A percentile compares a stretch with the other conserved stretches of the same genome.
Evolutionary conservation across 2,797 vertebrate species (phyloP).

Genomic region (Phylloscopus collybita): DNA sequence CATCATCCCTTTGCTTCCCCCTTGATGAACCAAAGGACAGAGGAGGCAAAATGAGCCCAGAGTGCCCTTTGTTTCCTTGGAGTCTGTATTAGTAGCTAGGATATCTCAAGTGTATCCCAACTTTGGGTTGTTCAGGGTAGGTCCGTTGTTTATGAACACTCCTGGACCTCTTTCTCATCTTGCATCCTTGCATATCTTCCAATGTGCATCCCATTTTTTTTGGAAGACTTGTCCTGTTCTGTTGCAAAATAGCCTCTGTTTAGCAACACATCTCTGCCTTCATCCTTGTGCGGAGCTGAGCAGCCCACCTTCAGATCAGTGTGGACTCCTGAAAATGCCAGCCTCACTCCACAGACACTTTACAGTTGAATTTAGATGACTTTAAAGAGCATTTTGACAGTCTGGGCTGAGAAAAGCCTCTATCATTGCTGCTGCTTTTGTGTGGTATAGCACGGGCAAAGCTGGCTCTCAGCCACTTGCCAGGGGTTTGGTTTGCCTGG

Average conservation of each 20-base stretch:
- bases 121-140: neutral
- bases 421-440: neutral
- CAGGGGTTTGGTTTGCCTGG: neutral
- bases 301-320: neutral
- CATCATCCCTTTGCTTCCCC: neutral
- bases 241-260: neutral
- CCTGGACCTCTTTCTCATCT: neutral
- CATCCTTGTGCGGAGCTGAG: neutral
- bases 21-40: neutral
- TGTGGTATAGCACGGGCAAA: neutral
- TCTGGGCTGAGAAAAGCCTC: neutral
- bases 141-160: neutral
- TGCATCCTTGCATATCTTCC: neutral
- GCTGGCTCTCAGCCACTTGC: neutral
- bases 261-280: neutral
- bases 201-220: neutral
- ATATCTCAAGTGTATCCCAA: neutral
- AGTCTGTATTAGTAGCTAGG: neutral
- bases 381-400: neutral
- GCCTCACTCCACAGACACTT: neutral
- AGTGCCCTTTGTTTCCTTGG: neutral
- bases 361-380: neutral
- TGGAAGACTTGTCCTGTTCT: neutral
- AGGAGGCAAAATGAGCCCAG: neutral
- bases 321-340: neutral